Evolutionary conservation across 2,888 invertebrate species (phyloP).

Genomic region (Eupithecia exiguata): DNA sequence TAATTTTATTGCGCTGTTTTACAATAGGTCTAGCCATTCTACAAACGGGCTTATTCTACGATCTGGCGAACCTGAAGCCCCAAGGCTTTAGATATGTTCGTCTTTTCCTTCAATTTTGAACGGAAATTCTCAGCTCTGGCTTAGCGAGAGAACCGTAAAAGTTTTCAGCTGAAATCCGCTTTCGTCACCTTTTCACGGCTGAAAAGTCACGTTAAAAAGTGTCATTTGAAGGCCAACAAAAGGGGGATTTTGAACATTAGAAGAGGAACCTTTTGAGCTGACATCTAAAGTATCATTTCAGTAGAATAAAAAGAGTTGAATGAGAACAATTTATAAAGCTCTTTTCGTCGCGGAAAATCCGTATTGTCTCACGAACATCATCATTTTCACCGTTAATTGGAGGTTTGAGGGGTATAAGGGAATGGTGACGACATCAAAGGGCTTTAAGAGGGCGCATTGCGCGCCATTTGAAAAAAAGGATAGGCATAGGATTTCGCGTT

Average conservation of each 20-base stretch:
- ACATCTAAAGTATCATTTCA: neutral
- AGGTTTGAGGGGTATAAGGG: neutral
- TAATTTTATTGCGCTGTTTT: no score
- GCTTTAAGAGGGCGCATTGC: no score
- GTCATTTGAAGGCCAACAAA: neutral
- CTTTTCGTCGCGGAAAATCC: neutral
- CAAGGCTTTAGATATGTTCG: no score
- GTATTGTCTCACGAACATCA: neutral
- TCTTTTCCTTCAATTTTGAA: neutral
- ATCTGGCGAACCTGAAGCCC: neutral
- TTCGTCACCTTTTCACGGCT: neutral
- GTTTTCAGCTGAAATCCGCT: slow-evolving; percentile 4
- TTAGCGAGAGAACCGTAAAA: neutral
- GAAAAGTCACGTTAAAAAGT: neutral
- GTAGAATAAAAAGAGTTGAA: neutral
- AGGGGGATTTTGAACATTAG: neutral
- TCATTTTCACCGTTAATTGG: neutral
- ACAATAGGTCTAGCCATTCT: no score
- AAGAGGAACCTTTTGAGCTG: neutral
- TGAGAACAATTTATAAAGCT: slow-evolving; percentile 1
- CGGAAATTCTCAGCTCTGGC: neutral
- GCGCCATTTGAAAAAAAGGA: no score
- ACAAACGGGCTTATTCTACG: no score
- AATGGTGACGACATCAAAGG: slow-evolving; percentile 2
- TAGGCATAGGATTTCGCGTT: no score